Conservation (phyloP, 2,888 invertebrate species). For the Dilophus febrilis region DNA sequence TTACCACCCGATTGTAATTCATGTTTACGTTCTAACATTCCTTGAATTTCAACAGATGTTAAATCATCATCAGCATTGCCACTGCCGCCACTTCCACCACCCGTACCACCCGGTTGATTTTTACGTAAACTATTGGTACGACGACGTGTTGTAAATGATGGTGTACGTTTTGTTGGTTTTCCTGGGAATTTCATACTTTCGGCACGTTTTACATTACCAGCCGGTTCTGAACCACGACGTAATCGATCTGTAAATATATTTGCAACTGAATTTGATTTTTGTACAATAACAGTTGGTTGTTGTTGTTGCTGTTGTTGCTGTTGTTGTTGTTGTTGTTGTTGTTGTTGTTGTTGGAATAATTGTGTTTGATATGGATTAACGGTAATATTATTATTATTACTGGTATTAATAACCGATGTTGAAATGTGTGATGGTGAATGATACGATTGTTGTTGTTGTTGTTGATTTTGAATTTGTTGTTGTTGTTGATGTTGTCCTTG, state of each 20-base stretch:
- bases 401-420: constrained; percentile 12
- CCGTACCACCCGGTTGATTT: constrained; percentile 40
- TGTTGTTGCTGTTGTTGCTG: neutral
- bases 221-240: constrained; percentile 35
- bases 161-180: constrained; percentile 80
- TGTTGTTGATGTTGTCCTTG: constrained; percentile 3
- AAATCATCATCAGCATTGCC: no score
- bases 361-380: constrained; percentile 3
- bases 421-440: constrained; percentile 9
- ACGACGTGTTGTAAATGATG: constrained; percentile 85
- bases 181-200: constrained; percentile 74
- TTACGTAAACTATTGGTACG: constrained; percentile 74
- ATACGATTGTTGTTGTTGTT: constrained; percentile 15
- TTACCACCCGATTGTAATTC: constrained; percentile 85
- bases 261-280: constrained; percentile 40
- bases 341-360: neutral
- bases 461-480: constrained; percentile 10
- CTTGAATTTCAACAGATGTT: constrained; percentile 84
- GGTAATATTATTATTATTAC: constrained; percentile 13
- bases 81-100: constrained; percentile 22
- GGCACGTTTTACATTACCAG: constrained; percentile 53
- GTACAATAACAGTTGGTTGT: constrained; percentile 24
- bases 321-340: neutral
- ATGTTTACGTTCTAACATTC: constrained; percentile 83
- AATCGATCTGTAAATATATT: constrained; percentile 47